These are phyloP conservation scores for Mythimna impura DNA, from an alignment of 2,888 invertebrate genomes.

Conservation along the genomic window DNA sequence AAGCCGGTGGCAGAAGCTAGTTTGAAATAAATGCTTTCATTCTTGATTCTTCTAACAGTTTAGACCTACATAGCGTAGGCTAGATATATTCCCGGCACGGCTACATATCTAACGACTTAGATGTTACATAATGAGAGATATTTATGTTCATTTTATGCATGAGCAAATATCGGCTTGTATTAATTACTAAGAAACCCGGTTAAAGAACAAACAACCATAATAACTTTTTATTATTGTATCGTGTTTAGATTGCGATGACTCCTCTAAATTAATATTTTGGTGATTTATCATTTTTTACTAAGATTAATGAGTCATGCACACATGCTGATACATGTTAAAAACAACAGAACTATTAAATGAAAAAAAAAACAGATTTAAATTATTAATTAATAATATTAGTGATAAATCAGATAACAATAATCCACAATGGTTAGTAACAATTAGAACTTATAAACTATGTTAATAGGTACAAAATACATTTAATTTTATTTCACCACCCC, in stretches of 20 bases:
- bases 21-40: too few relatives aligned
- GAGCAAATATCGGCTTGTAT: slow-evolving; percentile 80
- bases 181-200: slow-evolving; percentile 78
- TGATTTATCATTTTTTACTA: not conserved
- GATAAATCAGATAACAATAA: too few relatives aligned
- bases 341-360: not conserved
- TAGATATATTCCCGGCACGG: slow-evolving; percentile 32
- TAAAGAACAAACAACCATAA: slow-evolving; percentile 72
- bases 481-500: too few relatives aligned
- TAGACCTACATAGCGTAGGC: slow-evolving; percentile 35
- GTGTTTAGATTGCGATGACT: slow-evolving; percentile 51
- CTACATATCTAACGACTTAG: slow-evolving; percentile 52
- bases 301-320: slow-evolving; percentile 9
- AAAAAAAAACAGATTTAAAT: not conserved
- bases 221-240: slow-evolving; percentile 64
- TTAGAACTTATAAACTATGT: too few relatives aligned
- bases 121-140: slow-evolving; percentile 73
- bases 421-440: too few relatives aligned
- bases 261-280: slow-evolving; percentile 41
- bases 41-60: too few relatives aligned
- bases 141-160: slow-evolving; percentile 84
- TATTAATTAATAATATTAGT: too few relatives aligned
- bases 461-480: too few relatives aligned
- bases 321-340: too few relatives aligned
- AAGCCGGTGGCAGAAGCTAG: too few relatives aligned